Evolutionary conservation across 2,797 vertebrate species (phyloP), one percentile per base, ranked within the genome.

Genomic region (Arrhamphus sclerolepis): DNA sequence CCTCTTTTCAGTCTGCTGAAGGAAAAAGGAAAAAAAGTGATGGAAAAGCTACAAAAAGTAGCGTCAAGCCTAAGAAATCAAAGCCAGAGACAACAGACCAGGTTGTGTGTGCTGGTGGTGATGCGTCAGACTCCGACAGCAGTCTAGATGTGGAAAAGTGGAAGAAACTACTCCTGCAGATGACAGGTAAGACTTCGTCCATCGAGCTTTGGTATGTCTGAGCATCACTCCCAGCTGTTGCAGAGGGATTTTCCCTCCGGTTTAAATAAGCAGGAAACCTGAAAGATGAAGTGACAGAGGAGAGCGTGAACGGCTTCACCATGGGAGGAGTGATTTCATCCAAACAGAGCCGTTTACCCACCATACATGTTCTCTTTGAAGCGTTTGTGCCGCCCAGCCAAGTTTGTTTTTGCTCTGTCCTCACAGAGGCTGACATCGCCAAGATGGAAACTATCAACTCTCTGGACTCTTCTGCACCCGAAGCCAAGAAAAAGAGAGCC

Each of bases 141-240:
- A 92, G 92, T 70, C 85, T 93, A 66, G 93, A 94, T 24, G 56
- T 92, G 1, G 91, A 93, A 66, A 94, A 93, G 68, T 94, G 93
- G 92, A 93, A 78, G 80, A 90, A 65, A 22, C 50, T 87, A 44
- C 44, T 79, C 0, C 34, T 75, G 29, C 40, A 89, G 29, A 72
- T 92, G 62, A 85, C 92, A 57, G 92, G 92, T 93, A 58, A 11
- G 70, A 39, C 1, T 57, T 31, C 22, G 31, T 38, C 34, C 34
- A 38, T 4, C 2, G 14, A 38, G 34, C 13, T 13, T 38, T 4
- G 1, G 31, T 10, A 34, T 13, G 10, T 9, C 7, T 34, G 10
- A 11, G 31, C 31, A 34, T 11, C 34, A 38, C 11, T 38, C 14
- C 34, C 14, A 13, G 5, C 34, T 38, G 11, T 38, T 38, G 1